Evolutionary conservation across 2,888 invertebrate genomes (phyloP).

Genomic region (Steinernema hermaphroditum): DNA sequence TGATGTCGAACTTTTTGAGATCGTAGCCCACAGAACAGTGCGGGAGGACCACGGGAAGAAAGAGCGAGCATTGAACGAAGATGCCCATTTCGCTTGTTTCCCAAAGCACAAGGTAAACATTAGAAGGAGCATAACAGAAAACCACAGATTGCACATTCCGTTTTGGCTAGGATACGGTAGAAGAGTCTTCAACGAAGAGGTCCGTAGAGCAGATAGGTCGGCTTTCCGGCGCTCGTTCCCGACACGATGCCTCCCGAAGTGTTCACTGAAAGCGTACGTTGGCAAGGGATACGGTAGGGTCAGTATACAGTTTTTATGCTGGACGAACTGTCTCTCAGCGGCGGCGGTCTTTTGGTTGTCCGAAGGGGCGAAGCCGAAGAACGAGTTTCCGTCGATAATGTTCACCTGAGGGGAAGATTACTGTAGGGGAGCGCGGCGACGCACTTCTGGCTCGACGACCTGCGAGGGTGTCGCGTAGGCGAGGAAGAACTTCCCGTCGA

Average conservation of each 20-base stretch:
- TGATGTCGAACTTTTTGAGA: too few relatives aligned
- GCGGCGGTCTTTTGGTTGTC: slow-evolving; percentile 33
- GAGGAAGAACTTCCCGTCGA: slow-evolving; percentile 53
- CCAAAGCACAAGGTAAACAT: too few relatives aligned
- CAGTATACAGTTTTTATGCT: background rate
- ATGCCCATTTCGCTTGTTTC: too few relatives aligned
- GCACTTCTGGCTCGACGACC: slow-evolving; percentile 42
- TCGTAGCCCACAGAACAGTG: background rate
- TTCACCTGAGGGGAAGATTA: slow-evolving; percentile 36
- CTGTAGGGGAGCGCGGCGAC: background rate
- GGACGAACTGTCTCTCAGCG: background rate
- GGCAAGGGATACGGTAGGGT: background rate
- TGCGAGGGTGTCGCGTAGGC: slow-evolving; percentile 50
- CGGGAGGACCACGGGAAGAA: background rate
- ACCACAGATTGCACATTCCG: too few relatives aligned
- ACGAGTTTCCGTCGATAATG: slow-evolving; percentile 52
- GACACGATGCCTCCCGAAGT: background rate
- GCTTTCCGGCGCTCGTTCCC: slow-evolving; percentile 38
- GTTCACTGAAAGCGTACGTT: too few relatives aligned
- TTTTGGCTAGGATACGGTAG: too few relatives aligned
- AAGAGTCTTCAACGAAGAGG: slow-evolving; percentile 41
- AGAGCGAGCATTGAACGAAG: background rate
- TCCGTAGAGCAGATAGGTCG: slow-evolving; percentile 55
- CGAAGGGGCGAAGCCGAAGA: slow-evolving; percentile 47
- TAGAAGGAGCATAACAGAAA: too few relatives aligned